Percentiles rank a stretch among this genome's conserved stretches.
phyloP scores from a whole-genome alignment of 2,797 vertebrate genomes.

The Fistularia tabacaria region DNA sequence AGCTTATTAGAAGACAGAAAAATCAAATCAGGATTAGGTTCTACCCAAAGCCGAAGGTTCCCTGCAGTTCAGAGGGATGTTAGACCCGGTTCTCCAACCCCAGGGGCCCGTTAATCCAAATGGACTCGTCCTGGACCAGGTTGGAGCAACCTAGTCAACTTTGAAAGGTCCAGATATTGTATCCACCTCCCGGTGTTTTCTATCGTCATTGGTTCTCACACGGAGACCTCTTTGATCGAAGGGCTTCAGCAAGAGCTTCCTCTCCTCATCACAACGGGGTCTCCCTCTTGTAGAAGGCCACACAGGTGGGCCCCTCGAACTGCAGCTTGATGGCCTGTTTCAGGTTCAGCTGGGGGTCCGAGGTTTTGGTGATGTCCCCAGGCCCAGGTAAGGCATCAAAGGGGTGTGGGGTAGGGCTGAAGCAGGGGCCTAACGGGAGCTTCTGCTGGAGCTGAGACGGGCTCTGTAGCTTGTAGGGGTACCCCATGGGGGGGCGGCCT shows the following conservation, averaged over 20 bases:
- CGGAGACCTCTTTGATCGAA: background rate
- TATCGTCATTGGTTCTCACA: too few species aligned
- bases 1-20: too few species aligned
- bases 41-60: too few species aligned
- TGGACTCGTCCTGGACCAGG: too few species aligned
- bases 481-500: constrained; percentile 67
- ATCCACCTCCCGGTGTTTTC: too few species aligned
- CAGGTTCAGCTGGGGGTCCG: constrained; percentile 78
- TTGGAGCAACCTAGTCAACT: too few species aligned
- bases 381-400: constrained; percentile 71
- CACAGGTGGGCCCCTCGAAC: constrained; percentile 82
- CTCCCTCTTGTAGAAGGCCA: constrained; percentile 78
- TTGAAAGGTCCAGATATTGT: too few species aligned
- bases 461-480: constrained; percentile 62
- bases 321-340: constrained; percentile 84
- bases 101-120: too few species aligned
- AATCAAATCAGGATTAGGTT: too few species aligned
- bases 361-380: constrained; percentile 64
- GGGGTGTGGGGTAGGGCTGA: constrained; percentile 50
- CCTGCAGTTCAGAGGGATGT: too few species aligned
- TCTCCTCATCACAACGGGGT: constrained; percentile 72
- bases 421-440: constrained; percentile 54
- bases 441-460: constrained; percentile 62
- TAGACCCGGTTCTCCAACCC: too few species aligned
- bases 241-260: background rate